Evolutionary conservation across 2,113 vertebrate species (phyloP), one percentile per base, ranked within the genome.

Genomic region (Perca fluviatilis): DNA sequence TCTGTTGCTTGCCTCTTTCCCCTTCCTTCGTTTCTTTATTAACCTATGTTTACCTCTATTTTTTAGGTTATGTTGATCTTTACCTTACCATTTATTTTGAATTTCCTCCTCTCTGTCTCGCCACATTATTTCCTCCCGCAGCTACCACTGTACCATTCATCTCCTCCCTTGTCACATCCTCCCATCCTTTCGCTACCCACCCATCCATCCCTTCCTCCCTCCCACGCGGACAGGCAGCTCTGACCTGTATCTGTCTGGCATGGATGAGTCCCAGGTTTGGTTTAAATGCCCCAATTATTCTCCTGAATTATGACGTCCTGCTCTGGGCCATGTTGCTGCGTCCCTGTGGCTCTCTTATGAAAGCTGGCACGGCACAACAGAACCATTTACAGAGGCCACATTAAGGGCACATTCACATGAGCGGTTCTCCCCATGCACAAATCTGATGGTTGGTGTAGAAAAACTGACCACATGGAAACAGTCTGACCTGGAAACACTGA

Each of bases 191-290:
- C 74, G 77, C 86, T 33, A 66, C 80, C 84, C 80, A 79, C 86
- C 90, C 65, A 74, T 82, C 90, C 65, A 74, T 82, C 77, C 70
- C 77, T 67, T 36, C 56, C 67, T 67, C 27, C 43, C 82, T 92
- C 92, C 91, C 91, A 80, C 77, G 86, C 71, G 87, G 83, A 88
- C 88, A 72, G 85, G 75, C 79, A 43, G 54, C 81, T 92, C 90
- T 94, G 93, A 94, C 93, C 94, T 93, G 93, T 94, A 94, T 94
- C 92, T 92, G 91, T 93, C 93, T 86, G 84, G 80, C 88, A 87
- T 92, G 91, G 93, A 94, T 67, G 84, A 83, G 76, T 93, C 90
- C 92, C 94, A 93, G 82, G 88, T 93, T 89, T 85, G 85, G 77
- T 92, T 89, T 94, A 92, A 91, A 92, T 89, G 90, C 75, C 88